A percentile compares a stretch with the other conserved stretches of the same genome.
Conservation (phyloP, 2,888 invertebrate species). For the Stenotaenia linearis region DNA sequence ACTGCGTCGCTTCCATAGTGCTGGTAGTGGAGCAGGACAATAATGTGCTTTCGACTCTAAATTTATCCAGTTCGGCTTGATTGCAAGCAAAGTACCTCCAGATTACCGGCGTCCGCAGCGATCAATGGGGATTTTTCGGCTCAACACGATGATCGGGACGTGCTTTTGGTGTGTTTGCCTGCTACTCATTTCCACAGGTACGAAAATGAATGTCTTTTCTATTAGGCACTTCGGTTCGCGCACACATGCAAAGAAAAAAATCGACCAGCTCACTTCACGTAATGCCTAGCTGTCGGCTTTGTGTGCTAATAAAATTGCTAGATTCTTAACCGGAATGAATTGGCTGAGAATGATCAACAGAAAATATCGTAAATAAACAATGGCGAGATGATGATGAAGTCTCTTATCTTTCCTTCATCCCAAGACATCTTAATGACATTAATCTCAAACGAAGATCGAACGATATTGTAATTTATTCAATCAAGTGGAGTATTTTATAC, state of each 20-base stretch:
- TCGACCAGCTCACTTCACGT: not conserved
- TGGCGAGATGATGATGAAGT: not conserved
- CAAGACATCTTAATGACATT: not conserved
- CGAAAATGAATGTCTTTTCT: conserved; percentile 14
- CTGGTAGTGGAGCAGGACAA: not conserved
- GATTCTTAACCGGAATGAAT: not conserved
- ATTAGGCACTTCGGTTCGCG: not conserved
- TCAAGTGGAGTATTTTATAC: not conserved
- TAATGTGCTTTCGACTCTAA: conserved; percentile 8
- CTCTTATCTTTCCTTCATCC: not conserved
- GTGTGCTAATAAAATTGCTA: not conserved
- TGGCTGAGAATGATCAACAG: not conserved
- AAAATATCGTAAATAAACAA: not conserved
- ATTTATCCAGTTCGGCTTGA: not conserved
- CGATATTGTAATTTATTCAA: not conserved
- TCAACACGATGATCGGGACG: not conserved
- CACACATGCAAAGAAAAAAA: not conserved
- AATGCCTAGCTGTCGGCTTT: not conserved
- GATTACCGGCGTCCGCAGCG: not conserved
- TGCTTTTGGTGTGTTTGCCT: not conserved
- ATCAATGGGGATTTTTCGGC: not conserved
- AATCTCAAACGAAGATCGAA: not conserved
- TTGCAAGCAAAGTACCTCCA: not conserved
- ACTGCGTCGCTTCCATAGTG: conserved; percentile 21
- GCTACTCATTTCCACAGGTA: conserved; percentile 11